Base-by-base conservation (phyloP, 2,113 vertebrate genomes). In the Chaetodon auriga region DNA sequence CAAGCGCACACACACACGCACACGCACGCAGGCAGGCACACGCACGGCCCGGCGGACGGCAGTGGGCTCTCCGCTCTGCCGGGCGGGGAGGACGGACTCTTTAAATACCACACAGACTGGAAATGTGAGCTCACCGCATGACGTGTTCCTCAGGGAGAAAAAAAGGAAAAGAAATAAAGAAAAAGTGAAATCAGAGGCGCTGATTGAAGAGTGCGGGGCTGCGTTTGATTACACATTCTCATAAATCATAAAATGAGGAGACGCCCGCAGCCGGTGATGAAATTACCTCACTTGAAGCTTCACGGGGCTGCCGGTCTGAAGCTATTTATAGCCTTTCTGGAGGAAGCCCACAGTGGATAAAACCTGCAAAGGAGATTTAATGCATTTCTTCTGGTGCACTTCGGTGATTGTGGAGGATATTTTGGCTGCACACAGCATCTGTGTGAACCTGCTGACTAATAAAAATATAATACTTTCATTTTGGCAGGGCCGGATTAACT, bases 21-120 rank as follows among this genome's bases (percentile, higher is more conserved):
- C 53, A 19, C 38, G 6, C 35, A n/a, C 19, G 48, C 60, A n/a
- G 68, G n/a, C 77, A 21, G 5, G 1, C 4, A 49, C 30, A 30
- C 63, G 36, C 71, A 0, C 25, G 13, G 41, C 57, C 73, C 41
- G 60, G 74, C 36, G 63, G 43, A 48, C 16, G 30, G 41, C 41
- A 7, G 45, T 19, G 15, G 57, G 68, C 16, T 70, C 80, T 80
- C 43, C 21, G 62, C 45, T 87, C n/a, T 46, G 78, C 15, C 53
- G 9, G 19, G 23, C 11, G 76, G 13, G 46, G 70, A 75, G 80
- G 65, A 81, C 19, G 45, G 68, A 82, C 80, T 68, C 83, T 35
- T 84, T 89, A 84, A 90, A 87, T 84, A 85, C 81, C 83, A 13
- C 66, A 53, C 78, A 1, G 10, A 48, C 30, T 65, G 71, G 30